Base-by-base conservation (phyloP, 2,888 invertebrate species). In the Synergus gifuensis region DNA sequence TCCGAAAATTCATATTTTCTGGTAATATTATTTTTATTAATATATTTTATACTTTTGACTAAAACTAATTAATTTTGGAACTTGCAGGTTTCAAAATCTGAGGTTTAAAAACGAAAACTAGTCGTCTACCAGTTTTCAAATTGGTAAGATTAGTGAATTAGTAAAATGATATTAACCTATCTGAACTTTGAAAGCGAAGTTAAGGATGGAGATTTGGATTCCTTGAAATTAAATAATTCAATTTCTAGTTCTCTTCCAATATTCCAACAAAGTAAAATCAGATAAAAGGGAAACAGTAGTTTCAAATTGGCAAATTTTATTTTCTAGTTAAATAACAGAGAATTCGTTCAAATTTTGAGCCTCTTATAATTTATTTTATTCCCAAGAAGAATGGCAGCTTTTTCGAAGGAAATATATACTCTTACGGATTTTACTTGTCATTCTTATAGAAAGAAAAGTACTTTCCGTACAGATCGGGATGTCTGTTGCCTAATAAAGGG, bases 401-500 rank as follows among this genome's bases (percentile, higher is more conserved):
- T 9, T 18, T 4, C 3, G 3, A 18, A 18, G 9, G n/a, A 54
- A n/a, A 18, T 58, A 58, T 9, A 28, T 28, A 28, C 3, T 18
- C 11, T 58, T 58, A 8, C 1, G 18, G 9, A 58, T 58, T 58
- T 58, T 1, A 58, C 11, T 58, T 58, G n/a, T 3, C 9, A 58
- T n/a, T 18, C 9, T 3, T 18, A 18, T 4, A 58, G 36, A 5
- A 4, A 58, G 9, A 58, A 58, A 58, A 12, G 14, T 62, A 28
- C 14, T 28, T 62, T 28, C 4, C 16, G 28, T 14, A n/a, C 22
- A 46, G 36, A 42, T 22, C 77, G 8, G 36, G 46, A 77, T 77
- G 63, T 28, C 66, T 18, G 64, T 64, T 36, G 44, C 28, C 22
- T 58, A 73, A 42, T 60, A 60, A 28, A 22, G 79, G 42, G 46